Evolutionary conservation across 2,888 invertebrate genomes (phyloP), one percentile per base, ranked within the genome.

Genomic region (Gastracanthus pulcherrimus): DNA sequence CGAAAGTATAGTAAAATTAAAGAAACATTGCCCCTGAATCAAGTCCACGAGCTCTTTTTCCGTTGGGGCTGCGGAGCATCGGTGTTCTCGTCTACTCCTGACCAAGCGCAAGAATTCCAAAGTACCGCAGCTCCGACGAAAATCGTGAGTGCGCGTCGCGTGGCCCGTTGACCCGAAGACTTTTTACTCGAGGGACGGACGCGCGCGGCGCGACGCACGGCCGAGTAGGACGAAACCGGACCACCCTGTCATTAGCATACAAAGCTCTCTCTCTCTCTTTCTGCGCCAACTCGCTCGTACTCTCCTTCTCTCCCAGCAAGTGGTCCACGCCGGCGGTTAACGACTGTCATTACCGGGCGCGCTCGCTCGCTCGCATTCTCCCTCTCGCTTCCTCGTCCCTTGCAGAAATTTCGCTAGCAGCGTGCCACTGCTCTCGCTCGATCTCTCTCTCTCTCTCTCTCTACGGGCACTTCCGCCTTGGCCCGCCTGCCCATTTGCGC

Each of bases 211-310:
- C n/a, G n/a, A n/a, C n/a, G n/a, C n/a, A n/a, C n/a, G n/a, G n/a
- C n/a, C n/a, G n/a, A n/a, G n/a, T 41, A 85, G 48, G 48, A 45
- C 71, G 77, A 67, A 80, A 82, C 83, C 81, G 83, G 88, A 87
- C 88, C 85, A 87, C 87, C 88, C 86, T 86, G 86, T 87, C 86
- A 88, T 88, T 88, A 88, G 85, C 87, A 87, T 87, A 87, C 86
- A 86, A 87, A 87, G 84, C 86, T 84, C 82, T 74, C 45, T 64
- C 51, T 78, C 62, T 75, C 62, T 67, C 34, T 58, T 9, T 23
- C 41, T 26, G n/a, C n/a, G n/a, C n/a, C 36, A 66, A 55, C 55
- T 45, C 62, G 31, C 16, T 38, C 60, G 58, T 11, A 4, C 9
- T 51, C 60, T 77, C 11, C 26, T 11, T 13, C 16, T 55, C n/a